These are phyloP conservation scores for Cirrhinus molitorella DNA, from an alignment of 2,797 vertebrate species.

Conservation along the genomic window DNA sequence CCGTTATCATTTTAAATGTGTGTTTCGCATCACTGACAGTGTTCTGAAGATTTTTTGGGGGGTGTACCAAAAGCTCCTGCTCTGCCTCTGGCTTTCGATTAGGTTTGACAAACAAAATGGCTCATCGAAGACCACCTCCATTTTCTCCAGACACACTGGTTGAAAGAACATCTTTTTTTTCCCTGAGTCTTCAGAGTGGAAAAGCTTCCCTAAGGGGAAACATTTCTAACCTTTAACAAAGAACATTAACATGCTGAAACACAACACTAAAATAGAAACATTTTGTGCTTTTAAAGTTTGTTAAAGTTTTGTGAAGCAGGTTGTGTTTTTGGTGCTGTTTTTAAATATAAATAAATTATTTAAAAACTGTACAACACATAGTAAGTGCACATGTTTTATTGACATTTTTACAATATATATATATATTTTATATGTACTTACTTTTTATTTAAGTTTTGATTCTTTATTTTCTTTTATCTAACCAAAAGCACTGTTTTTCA, in stretches of 20 bases:
- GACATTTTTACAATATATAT: no score
- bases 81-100: conserved; percentile 57
- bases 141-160: conserved; percentile 45
- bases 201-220: conserved; percentile 45
- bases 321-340: background rate
- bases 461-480: no score
- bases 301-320: background rate
- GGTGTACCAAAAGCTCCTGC: conserved; percentile 10
- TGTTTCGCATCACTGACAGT: background rate
- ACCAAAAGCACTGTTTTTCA: no score
- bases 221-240: conserved; percentile 29
- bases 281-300: conserved; percentile 1
- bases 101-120: conserved; percentile 60
- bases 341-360: background rate
- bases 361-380: no score
- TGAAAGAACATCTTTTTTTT: conserved; percentile 34
- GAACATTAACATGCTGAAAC: background rate
- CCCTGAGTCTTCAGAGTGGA: conserved; percentile 46
- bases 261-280: conserved; percentile 6
- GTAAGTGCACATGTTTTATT: background rate
- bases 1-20: conserved; percentile 12
- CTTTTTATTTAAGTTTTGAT: no score
- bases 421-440: no score
- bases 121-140: conserved; percentile 53
- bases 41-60: conserved; percentile 28